phyloP scores from a whole-genome alignment of 2,888 invertebrate species.

The Lithophane semibrunnea region DNA sequence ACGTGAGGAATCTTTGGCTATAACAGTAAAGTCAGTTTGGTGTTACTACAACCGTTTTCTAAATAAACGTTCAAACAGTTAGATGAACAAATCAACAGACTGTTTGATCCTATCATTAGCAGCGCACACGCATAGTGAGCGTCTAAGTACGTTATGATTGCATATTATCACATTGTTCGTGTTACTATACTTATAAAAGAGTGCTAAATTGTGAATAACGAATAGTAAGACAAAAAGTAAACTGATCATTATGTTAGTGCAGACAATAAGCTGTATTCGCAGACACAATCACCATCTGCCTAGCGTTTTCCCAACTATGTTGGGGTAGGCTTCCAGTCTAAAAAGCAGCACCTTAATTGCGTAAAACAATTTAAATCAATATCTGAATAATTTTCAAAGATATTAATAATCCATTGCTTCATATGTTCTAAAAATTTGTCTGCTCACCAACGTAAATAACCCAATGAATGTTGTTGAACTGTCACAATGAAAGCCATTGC shows the following conservation, averaged over 20 bases:
- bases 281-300: background rate
- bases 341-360: too few relatives aligned
- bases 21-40: too few relatives aligned
- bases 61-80: constrained; percentile 14
- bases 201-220: constrained; percentile 43
- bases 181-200: background rate
- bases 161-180: constrained; percentile 30
- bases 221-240: background rate
- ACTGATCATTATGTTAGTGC: background rate
- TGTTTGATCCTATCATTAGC: constrained; percentile 28
- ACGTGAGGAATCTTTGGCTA: background rate
- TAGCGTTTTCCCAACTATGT: background rate
- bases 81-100: constrained; percentile 8
- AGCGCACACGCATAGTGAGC: background rate
- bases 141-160: constrained; percentile 14
- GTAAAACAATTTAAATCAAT: too few relatives aligned
- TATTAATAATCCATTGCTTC: too few relatives aligned
- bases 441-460: too few relatives aligned
- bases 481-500: too few relatives aligned
- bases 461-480: too few relatives aligned
- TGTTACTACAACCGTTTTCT: background rate
- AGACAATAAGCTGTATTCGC: background rate
- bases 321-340: too few relatives aligned
- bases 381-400: too few relatives aligned
- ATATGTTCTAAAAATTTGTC: too few relatives aligned